Percentiles rank a stretch among this genome's conserved stretches.
phyloP scores from a whole-genome alignment of 53 echinoderm and acorn worm species.

The Temnopleurus reevesii region DNA sequence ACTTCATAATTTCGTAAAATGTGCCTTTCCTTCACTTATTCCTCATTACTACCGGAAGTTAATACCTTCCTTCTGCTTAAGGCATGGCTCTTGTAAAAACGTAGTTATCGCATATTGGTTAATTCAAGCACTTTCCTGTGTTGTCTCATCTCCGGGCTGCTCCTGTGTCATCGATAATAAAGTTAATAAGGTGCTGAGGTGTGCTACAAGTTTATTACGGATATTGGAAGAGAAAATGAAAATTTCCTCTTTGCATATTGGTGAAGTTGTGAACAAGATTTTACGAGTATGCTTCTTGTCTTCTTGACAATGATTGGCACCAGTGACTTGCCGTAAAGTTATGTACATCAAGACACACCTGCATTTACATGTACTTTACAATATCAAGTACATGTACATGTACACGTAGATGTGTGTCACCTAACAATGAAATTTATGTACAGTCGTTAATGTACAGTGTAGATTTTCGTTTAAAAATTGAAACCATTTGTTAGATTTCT shows the following conservation, averaged over 20 bases:
- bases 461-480: too few species aligned
- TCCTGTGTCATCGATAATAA: slow-evolving; percentile 21
- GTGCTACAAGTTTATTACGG: slow-evolving; percentile 4
- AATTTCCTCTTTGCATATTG: neutral
- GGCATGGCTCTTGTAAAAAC: slow-evolving; percentile 18
- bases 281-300: too few species aligned
- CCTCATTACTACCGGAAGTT: slow-evolving; percentile 21
- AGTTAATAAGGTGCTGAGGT: slow-evolving; percentile 14
- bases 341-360: too few species aligned
- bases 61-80: neutral
- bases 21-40: neutral
- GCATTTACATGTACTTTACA: too few species aligned
- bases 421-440: too few species aligned
- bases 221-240: slow-evolving; percentile 7
- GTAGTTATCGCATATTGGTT: neutral
- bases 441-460: too few species aligned
- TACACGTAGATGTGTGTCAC: too few species aligned
- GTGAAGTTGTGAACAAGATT: neutral
- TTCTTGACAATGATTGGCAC: too few species aligned
- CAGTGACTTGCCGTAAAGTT: too few species aligned
- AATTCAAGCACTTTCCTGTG: slow-evolving; percentile 19
- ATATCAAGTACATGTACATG: too few species aligned
- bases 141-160: slow-evolving; percentile 18
- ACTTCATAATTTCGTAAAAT: neutral
- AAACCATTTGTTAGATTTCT: too few species aligned